Percentiles rank a stretch among this genome's conserved stretches.
phyloP scores from a whole-genome alignment of 1,140 invertebrate species.

The Drosophila insularis region DNA sequence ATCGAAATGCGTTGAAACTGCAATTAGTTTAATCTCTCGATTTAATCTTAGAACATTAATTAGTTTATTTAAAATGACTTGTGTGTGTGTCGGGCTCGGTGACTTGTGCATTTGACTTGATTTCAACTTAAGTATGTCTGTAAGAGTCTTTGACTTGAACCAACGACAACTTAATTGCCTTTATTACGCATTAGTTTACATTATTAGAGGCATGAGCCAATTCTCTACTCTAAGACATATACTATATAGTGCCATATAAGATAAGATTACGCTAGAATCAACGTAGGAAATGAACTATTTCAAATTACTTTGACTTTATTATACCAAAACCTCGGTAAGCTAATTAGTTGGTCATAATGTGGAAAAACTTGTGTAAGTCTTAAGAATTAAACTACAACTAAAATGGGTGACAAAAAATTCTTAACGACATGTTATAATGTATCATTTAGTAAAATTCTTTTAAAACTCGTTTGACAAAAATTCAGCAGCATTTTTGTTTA shows the following conservation, averaged over 20 bases:
- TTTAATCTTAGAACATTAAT: conserved; percentile 74
- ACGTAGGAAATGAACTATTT: not conserved
- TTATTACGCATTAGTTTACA: conserved; percentile 69
- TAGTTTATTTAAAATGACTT: conserved; percentile 66
- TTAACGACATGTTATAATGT: not conserved
- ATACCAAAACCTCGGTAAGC: not conserved
- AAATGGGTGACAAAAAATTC: not conserved
- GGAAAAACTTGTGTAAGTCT: not conserved
- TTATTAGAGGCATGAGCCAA: conserved; percentile 33
- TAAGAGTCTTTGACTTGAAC: conserved; percentile 18
- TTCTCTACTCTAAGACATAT: not conserved
- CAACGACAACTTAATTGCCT: conserved; percentile 70
- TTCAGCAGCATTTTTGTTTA: too few relatives aligned
- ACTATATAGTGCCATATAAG: not conserved
- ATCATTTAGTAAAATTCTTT: not conserved
- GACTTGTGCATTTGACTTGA: conserved; percentile 34
- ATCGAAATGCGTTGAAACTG: conserved; percentile 69
- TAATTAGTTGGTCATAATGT: not conserved
- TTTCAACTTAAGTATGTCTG: conserved; percentile 17
- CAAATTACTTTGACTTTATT: not conserved
- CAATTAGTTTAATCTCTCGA: conserved; percentile 68
- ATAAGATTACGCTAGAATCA: not conserved
- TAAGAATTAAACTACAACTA: not conserved
- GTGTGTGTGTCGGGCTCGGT: not conserved
- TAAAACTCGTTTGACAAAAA: not conserved